phyloP scores from a whole-genome alignment of 2,888 invertebrate genomes.

The Drosophila buzzatii region DNA sequence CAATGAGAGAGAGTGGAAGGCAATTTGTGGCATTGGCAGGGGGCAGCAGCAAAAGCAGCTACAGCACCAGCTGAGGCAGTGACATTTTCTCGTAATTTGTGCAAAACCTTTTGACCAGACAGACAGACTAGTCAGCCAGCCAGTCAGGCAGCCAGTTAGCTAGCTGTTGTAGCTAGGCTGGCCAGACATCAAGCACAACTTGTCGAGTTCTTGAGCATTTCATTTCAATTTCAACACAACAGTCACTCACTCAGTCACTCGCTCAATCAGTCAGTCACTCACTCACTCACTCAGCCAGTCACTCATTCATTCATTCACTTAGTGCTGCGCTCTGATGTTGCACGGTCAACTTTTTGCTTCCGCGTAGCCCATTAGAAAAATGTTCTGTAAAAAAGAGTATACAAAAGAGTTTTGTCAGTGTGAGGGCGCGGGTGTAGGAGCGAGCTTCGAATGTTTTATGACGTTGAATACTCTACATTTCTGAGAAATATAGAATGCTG shows the following conservation, averaged over 20 bases:
- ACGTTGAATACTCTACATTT: neutral
- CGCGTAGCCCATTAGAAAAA: slow-evolving; percentile 7
- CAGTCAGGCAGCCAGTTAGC: neutral
- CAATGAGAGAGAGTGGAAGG: slow-evolving; percentile 46
- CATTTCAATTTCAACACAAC: slow-evolving; percentile 63
- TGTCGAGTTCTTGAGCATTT: slow-evolving; percentile 49
- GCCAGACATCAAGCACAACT: slow-evolving; percentile 18
- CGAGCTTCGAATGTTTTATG: neutral
- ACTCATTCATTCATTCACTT: slow-evolving; percentile 46
- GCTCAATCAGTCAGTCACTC: slow-evolving; percentile 9
- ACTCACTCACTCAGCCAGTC: slow-evolving; percentile 30
- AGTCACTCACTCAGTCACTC: slow-evolving; percentile 30
- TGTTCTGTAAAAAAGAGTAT: neutral
- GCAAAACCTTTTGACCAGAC: slow-evolving; percentile 59
- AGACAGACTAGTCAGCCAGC: neutral
- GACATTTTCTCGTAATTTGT: slow-evolving; percentile 73
- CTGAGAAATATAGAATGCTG: too few relatives aligned
- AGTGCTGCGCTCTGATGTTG: slow-evolving; percentile 21
- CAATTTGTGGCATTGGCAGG: slow-evolving; percentile 2
- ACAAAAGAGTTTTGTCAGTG: neutral
- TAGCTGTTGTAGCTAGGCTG: slow-evolving; percentile 30
- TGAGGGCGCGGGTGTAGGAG: neutral
- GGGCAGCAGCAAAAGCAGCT: neutral
- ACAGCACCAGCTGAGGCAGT: slow-evolving; percentile 30
- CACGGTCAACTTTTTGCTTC: slow-evolving; percentile 1